Conservation (phyloP, 2,113 vertebrate genomes). For the Struthio camelus region DNA sequence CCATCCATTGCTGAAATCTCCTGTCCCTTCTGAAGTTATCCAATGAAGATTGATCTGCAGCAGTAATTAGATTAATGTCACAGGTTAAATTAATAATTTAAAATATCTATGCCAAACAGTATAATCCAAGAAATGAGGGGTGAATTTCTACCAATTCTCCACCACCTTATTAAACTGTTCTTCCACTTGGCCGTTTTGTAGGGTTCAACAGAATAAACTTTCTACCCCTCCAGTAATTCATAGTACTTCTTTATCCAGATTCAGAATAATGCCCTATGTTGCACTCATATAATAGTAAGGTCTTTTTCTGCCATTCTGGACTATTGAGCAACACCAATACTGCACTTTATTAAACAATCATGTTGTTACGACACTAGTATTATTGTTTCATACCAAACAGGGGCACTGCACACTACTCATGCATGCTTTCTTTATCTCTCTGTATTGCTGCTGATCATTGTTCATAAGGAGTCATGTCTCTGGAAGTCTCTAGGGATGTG, state of each 20-base stretch:
- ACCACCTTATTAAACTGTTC: accelerated
- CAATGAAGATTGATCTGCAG: neutral
- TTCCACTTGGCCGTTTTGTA: neutral
- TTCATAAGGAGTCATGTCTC: neutral
- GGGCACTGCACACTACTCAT: neutral
- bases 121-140: neutral
- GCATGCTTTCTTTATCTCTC: neutral
- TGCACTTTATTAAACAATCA: neutral
- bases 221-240: neutral
- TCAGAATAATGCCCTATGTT: neutral
- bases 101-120: neutral
- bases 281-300: neutral
- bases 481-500: neutral
- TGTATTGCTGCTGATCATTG: neutral
- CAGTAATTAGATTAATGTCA: conserved; percentile 17
- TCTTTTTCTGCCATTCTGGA: neutral
- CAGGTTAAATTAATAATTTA: neutral
- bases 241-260: neutral
- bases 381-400: neutral
- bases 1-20: neutral
- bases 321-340: neutral
- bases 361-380: neutral
- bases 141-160: neutral
- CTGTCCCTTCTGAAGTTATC: neutral
- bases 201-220: neutral